Evolutionary conservation across 2,888 invertebrate species (phyloP), one percentile per base, ranked within the genome.

Genomic region (Eudemis profundana): DNA sequence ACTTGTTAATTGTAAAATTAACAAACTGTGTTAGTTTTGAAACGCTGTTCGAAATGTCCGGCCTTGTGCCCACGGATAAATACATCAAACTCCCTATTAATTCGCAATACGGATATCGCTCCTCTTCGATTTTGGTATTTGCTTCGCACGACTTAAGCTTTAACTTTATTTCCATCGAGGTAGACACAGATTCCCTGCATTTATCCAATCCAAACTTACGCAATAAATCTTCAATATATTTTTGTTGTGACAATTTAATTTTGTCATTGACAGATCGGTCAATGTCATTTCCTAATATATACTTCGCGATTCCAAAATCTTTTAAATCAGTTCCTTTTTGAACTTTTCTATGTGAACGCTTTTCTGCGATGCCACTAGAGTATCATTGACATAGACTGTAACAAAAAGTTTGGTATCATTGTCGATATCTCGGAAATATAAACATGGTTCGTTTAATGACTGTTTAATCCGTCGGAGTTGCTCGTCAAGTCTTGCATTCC

Each of bases 241-340:
- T 56, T 27, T 23, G 23, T 44, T 56, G 56, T 46, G 44, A 23
- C 40, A 53, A 38, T 36, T 21, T 40, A 8, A 54, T n/a, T n/a
- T n/a, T 40, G 2, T 14, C 40, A 17, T 4, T 29, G 27, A 8
- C 8, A 56, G 19, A 17, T 56, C 14, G 15, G 27, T 17, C 54
- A 56, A 56, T 8, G 10, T 40, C 53, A 12, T 46, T 33, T 3
- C 44, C 56, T 19, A 54, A 23, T 21, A 53, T 53, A 40, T 40
- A 53, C 10, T 53, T 53, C 23, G 23, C 53, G 23, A 53, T 17
- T n/a, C 42, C 54, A 54, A 27, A 54, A 10, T 42, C 54, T 42
- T 54, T 54, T n/a, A 54, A 54, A 1, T 46, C 56, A 56, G 40
- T 42, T 21, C n/a, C 10, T 21, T 42, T 54, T 42, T 42, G 5